A percentile compares a stretch with the other conserved stretches of the same genome.
Evolutionary conservation across 2,113 vertebrate species (phyloP).

Genomic region (Carlito syrichta): DNA sequence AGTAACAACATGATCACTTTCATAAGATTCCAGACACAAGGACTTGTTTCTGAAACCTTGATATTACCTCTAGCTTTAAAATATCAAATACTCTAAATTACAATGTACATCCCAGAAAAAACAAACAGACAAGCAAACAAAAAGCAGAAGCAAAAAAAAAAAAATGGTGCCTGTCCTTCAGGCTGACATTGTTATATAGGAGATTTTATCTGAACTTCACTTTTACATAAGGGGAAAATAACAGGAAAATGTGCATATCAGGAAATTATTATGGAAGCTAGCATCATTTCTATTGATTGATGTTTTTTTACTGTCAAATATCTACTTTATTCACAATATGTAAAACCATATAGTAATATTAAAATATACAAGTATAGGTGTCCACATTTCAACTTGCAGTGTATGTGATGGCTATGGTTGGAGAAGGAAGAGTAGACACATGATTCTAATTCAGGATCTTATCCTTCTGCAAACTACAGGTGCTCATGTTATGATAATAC

Average conservation of each 20-base stretch:
- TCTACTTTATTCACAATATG: background rate
- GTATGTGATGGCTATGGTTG: background rate
- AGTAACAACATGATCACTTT: background rate
- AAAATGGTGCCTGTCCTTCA: background rate
- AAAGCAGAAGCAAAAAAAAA: background rate
- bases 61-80: background rate
- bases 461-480: background rate
- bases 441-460: background rate
- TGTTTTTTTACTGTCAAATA: background rate
- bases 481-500: background rate
- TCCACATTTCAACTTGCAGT: background rate
- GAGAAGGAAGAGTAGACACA: background rate
- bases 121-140: too few relatives aligned
- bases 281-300: background rate
- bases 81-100: constrained; percentile 23
- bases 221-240: background rate
- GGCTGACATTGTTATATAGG: background rate
- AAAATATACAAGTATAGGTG: background rate
- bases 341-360: background rate
- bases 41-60: background rate
- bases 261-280: background rate
- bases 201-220: background rate
- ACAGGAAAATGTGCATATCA: background rate
- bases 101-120: background rate
- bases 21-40: background rate